Evolutionary conservation across 1,140 invertebrate species (phyloP), one percentile per base, ranked within the genome.

Genomic region (Cyclargus thomasi): DNA sequence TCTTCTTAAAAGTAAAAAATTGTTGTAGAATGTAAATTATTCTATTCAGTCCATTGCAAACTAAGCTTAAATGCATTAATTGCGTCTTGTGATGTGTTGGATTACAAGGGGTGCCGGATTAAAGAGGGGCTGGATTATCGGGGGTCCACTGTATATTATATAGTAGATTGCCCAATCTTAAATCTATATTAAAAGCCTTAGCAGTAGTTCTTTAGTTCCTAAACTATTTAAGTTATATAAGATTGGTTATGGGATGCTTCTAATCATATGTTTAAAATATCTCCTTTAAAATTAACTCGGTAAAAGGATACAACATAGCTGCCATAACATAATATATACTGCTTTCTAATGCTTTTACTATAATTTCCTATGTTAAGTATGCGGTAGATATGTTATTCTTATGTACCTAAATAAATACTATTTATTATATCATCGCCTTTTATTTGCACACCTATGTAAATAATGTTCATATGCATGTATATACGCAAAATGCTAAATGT

Each of bases 261-360:
- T 55, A n/a, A 55, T 17, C 16, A 17, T 53, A 1, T 55, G 53
- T 18, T 20, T 59, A 59, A 59, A 18, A 11, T 29, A 29, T 29
- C 8, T 29, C 29, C 5, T 29, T 8, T 29, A 29, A 55, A 21
- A 47, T 47, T 59, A 59, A 59, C 53, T 59, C 20, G 55, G 55
- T 36, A 36, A 39, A n/a, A 35, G 63, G 63, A 39, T 29, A 39
- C 8, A 20, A 59, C 55, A 69, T 67, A 29, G 76, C 74, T 75
- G 76, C 75, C 76, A 73, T 81, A 82, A 82, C 79, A 7, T 29
- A 29, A 77, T 17, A 17, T 8, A 71, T 71, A 72, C 74, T 74
- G 82, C 80, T 88, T 86, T 67, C 73, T 80, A 82, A 85, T 79
- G 83, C 82, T 83, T 84, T 73, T 75, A 75, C 69, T 69, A 65